phyloP scores from a whole-genome alignment of 2,797 vertebrate genomes.

The Tokudaia tokunoshimensis region DNA sequence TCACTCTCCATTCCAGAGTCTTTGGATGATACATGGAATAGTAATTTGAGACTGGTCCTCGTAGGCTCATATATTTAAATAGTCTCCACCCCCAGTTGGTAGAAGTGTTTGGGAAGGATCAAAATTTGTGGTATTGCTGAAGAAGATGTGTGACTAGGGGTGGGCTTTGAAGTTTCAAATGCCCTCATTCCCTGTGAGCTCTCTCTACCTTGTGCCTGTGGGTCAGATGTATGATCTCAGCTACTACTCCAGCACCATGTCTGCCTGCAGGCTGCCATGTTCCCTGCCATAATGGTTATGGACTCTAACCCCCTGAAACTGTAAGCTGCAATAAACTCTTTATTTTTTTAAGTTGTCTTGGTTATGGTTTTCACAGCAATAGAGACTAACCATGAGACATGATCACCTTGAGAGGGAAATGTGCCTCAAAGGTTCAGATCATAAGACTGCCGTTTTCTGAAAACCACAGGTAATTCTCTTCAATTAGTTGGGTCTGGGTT shows the following conservation, averaged over 20 bases:
- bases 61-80: background rate
- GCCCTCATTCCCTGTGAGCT: background rate
- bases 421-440: slow-evolving; percentile 10
- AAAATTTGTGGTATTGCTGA: no score
- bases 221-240: no score
- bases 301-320: no score
- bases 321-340: background rate
- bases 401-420: background rate
- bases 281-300: no score
- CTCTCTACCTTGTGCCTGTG: no score
- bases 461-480: background rate
- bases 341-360: background rate
- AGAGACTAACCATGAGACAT: background rate
- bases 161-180: background rate
- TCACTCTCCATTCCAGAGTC: background rate
- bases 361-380: background rate
- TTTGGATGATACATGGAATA: background rate
- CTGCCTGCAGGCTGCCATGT: no score
- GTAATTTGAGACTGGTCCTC: background rate
- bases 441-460: background rate
- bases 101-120: background rate
- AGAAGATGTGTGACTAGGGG: background rate
- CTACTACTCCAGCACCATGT: no score
- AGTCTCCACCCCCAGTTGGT: background rate
- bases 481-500: background rate